Conservation (phyloP, 2,888 invertebrate species). For the Tethea ocularis region DNA sequence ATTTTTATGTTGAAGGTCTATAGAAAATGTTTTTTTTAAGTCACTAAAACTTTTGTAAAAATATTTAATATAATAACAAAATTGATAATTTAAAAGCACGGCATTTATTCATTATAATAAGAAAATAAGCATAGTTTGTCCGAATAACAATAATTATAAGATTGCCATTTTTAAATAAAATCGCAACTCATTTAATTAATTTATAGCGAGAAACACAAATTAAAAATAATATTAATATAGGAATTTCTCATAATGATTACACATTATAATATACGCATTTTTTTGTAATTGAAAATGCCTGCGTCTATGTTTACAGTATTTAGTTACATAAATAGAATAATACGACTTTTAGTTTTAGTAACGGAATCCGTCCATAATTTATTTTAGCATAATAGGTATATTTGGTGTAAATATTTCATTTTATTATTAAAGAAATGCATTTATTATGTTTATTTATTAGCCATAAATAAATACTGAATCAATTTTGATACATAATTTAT, state of each 20-base stretch:
- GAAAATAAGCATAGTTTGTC: neutral
- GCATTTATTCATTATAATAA: neutral
- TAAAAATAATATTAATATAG: neutral
- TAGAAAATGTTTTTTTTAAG: conserved; percentile 2
- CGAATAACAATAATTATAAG: conserved; percentile 7
- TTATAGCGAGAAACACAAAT: neutral
- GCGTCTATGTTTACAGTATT: too few species aligned
- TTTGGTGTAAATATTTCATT: conserved; percentile 48
- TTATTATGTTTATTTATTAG: conserved; percentile 68
- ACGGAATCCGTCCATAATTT: conserved; percentile 47
- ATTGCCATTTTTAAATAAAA: neutral
- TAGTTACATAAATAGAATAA: neutral
- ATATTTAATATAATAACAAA: neutral
- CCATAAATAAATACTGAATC: conserved; percentile 48
- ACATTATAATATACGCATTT: conserved; percentile 9
- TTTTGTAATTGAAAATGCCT: conserved; percentile 7
- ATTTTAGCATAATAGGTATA: conserved; percentile 45
- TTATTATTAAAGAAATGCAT: conserved; percentile 52
- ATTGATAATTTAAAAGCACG: neutral
- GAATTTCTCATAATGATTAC: neutral
- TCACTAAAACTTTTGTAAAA: conserved; percentile 11
- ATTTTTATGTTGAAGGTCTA: neutral
- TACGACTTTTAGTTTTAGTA: conserved; percentile 20
- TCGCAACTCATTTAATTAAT: neutral
- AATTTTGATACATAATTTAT: conserved; percentile 36